Percentiles rank a stretch among this genome's conserved stretches.
Evolutionary conservation across 2,797 vertebrate genomes (phyloP).

Genomic region (Acrossocheilus fasciatus): DNA sequence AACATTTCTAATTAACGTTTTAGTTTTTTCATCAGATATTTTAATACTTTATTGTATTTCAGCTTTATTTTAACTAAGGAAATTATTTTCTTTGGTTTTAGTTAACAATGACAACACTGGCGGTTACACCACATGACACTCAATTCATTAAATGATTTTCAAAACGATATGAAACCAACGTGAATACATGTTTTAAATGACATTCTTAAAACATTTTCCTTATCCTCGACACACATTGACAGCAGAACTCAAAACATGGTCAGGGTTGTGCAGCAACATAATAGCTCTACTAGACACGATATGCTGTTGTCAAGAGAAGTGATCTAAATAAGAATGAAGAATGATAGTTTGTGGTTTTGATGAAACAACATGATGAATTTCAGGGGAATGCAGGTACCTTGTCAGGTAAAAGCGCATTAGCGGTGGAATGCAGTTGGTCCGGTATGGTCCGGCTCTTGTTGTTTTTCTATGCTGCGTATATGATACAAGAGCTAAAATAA

Average conservation of each 20-base stretch:
- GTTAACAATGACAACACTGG: not conserved
- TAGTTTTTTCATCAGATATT: not conserved
- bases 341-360: slow-evolving; percentile 30
- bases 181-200: not conserved
- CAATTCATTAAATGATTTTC: not conserved
- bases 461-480: slow-evolving; percentile 34
- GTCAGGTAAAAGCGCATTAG: slow-evolving; percentile 31
- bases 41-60: too few species aligned
- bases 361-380: slow-evolving; percentile 2
- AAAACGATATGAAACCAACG: not conserved
- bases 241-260: not conserved
- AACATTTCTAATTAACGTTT: not conserved
- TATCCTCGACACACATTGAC: not conserved
- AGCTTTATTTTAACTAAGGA: not conserved
- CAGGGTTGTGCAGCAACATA: not conserved
- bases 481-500: slow-evolving; percentile 12
- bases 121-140: not conserved
- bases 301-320: not conserved
- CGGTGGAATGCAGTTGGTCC: slow-evolving; percentile 54
- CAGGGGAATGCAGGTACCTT: slow-evolving; percentile 23
- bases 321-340: not conserved
- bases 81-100: not conserved
- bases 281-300: not conserved
- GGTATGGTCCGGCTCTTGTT: slow-evolving; percentile 41
- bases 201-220: not conserved